These are phyloP conservation scores for Drosophila villosipedis DNA, from an alignment of 2,888 invertebrate genomes.

Conservation along the genomic window DNA sequence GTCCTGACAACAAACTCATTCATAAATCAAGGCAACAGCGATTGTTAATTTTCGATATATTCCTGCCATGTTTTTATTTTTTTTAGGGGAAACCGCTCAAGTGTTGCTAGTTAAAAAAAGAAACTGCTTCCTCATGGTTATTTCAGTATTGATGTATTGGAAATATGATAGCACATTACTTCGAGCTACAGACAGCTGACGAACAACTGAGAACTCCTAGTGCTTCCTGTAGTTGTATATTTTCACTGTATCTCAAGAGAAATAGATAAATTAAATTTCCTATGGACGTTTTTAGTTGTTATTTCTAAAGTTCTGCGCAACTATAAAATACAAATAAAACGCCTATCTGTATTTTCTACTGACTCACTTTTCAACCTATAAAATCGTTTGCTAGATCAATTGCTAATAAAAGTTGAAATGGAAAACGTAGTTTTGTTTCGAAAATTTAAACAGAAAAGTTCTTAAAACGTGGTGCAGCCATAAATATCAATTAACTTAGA, in stretches of 20 bases:
- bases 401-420: slow-evolving; percentile 29
- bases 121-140: slow-evolving; percentile 74
- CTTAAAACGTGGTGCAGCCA: slow-evolving; percentile 64
- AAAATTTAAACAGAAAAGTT: slow-evolving; percentile 29
- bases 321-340: neutral
- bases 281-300: neutral
- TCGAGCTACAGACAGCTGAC: slow-evolving; percentile 55
- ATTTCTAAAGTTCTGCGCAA: neutral
- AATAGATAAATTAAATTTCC: neutral
- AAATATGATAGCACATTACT: slow-evolving; percentile 68
- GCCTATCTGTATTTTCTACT: neutral
- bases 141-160: slow-evolving; percentile 58
- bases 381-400: neutral
- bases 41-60: slow-evolving; percentile 71
- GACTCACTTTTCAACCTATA: slow-evolving; percentile 10
- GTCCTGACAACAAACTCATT: slow-evolving; percentile 72
- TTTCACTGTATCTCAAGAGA: slow-evolving; percentile 8
- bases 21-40: slow-evolving; percentile 70
- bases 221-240: slow-evolving; percentile 31
- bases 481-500: slow-evolving; percentile 76
- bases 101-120: slow-evolving; percentile 47
- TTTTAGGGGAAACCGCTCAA: slow-evolving; percentile 50
- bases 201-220: slow-evolving; percentile 13
- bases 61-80: slow-evolving; percentile 32
- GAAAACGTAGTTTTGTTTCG: neutral